Base-by-base conservation (phyloP, 2,888 invertebrate genomes). In the Apotomis turbidana region DNA sequence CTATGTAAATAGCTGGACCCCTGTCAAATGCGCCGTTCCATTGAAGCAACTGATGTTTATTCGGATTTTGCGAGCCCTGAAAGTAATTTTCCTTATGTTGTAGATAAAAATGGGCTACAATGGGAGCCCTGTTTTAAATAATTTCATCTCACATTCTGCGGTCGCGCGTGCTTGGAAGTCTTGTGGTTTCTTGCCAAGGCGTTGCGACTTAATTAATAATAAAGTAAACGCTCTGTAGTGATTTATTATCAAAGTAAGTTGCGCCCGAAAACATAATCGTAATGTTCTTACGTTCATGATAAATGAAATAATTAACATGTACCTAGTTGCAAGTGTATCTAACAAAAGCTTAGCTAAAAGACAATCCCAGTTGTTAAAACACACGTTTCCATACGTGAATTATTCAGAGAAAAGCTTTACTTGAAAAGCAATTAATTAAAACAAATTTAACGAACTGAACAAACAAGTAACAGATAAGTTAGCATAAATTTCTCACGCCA, bases 21-120 rank as follows among this genome's bases (percentile, higher is more conserved):
- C 71, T 66, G 71, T 71, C 66, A 60, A 54, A 59, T 8, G 58
- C 36, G 59, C 44, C 59, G 59, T 70, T 60, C 71, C 60, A 60
- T 66, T 70, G 70, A 55, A 49, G 54, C 66, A 8, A 13, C 41
- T 51, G 15, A 68, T 66, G 46, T 59, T 71, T 69, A 62, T 61
- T 61, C 46, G 61, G 38, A 54, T 52, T 44, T 4, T 52, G 60
- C 15, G 59, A 3, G 44, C 51, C 27, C 57, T 51, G 9, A 13
- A 54, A 54, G 60, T 15, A 60, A 71, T 71, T 71, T 54, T 49
- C n/a, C 46, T 38, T 44, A 52, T 36, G 44, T 38, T 41, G 15
- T 44, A 55, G 15, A 63, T n/a, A 44, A 44, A 44, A 63, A 63
- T 51, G 8, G 27, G 44, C 10, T 38, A 49, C 13, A 46, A 44